Base-by-base conservation (phyloP, 2,888 invertebrate species). In the Drosophila prostipennis region DNA sequence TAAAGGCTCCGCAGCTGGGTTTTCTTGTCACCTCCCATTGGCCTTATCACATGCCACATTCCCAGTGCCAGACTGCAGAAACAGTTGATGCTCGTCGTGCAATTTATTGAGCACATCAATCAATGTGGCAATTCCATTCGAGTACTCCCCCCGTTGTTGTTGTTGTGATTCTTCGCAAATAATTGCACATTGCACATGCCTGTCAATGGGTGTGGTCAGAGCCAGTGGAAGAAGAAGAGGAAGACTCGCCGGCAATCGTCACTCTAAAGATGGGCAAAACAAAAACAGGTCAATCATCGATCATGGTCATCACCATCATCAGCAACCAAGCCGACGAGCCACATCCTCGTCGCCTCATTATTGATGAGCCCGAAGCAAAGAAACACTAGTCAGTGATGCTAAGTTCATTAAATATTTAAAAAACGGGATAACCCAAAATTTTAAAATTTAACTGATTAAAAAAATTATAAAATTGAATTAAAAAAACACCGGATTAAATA, bases 201-300 rank as follows among this genome's bases (percentile, higher is more conserved):
- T 80, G 81, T 83, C 82, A 80, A 77, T 85, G 86, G 82, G 82
- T 85, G 82, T 82, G 82, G 82, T 85, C 86, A 55, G 43, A 39
- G 52, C 16, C 63, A 37, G 29, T 7, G 29, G 19, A 19, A 19
- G 19, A 19, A 19, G 26, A 26, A 26, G 61, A n/a, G 8, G 59
- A 23, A 46, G 58, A 55, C 61, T 70, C 40, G 56, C 48, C 74
- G 72, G 76, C 82, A 75, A 78, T 82, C 86, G 86, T 82, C 81
- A 85, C 86, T 85, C 85, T 82, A 71, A 78, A 78, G 72, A 83
- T 72, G 71, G 40, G 68, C 61, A 72, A 54, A 72, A 82, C 79
- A 82, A 83, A 85, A 89, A 83, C 79, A 80, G 87, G 87, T 81
- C 89, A 90, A 90, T 90, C 90, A 90, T 90, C 90, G 90, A 90